These are phyloP conservation scores for Morpho helenor DNA, from an alignment of 2,888 invertebrate species.

Conservation along the genomic window DNA sequence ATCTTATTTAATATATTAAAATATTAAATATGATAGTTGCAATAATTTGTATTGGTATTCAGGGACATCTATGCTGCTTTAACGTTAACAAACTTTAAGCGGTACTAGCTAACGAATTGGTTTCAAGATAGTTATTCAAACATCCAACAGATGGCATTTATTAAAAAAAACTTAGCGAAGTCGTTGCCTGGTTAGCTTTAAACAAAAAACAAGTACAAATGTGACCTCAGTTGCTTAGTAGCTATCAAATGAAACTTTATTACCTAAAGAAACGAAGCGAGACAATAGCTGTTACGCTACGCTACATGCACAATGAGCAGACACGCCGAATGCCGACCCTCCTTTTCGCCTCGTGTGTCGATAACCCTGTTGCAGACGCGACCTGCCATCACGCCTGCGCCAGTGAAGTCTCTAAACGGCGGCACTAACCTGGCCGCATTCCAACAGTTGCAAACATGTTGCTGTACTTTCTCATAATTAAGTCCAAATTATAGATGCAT, in stretches of 20 bases:
- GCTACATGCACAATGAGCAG: conserved; percentile 32
- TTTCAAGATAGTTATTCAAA: no score
- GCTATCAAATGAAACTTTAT: conserved; percentile 20
- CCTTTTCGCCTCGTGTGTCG: conserved; percentile 65
- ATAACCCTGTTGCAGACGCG: conserved; percentile 70
- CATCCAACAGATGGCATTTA: conserved; percentile 21
- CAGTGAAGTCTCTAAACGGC: conserved; percentile 59
- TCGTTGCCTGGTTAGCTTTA: no score
- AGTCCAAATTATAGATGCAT: conserved; percentile 1
- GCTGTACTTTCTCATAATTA: conserved; percentile 39
- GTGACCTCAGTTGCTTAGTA: background rate
- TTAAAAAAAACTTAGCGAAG: background rate
- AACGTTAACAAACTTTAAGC: no score
- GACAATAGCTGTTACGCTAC: conserved; percentile 57
- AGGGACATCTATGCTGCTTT: no score
- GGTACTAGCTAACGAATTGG: no score
- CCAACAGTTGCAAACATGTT: conserved; percentile 55
- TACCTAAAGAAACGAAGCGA: conserved; percentile 58
- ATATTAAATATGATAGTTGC: no score
- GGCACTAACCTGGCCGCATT: conserved; percentile 63
- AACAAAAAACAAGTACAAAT: background rate
- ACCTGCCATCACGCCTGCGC: conserved; percentile 69
- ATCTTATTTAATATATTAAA: no score
- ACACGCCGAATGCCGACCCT: conserved; percentile 47
- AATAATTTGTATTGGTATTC: no score